These are phyloP conservation scores for Nycticryphes semicollaris DNA, from an alignment of 2,113 vertebrate species.

Conservation along the genomic window DNA sequence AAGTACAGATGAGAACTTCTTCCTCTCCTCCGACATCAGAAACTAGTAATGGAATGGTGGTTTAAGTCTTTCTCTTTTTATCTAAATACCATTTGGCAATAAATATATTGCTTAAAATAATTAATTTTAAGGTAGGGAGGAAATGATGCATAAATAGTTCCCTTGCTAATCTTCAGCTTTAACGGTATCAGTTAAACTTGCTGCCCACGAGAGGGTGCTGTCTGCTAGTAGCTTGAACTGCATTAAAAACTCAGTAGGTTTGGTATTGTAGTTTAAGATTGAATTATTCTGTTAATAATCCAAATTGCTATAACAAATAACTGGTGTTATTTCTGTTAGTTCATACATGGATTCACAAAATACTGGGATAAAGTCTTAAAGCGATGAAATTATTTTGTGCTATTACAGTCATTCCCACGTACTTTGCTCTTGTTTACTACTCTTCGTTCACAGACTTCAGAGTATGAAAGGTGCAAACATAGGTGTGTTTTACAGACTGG, in stretches of 20 bases:
- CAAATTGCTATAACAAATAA: not conserved
- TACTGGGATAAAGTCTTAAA: not conserved
- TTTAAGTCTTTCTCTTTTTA: not conserved
- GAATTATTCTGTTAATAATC: not conserved
- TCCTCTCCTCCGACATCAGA: not conserved
- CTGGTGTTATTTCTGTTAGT: not conserved
- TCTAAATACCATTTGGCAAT: not conserved
- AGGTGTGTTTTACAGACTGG: not conserved
- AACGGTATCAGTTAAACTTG: not conserved
- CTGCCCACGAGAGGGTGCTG: constrained; percentile 72
- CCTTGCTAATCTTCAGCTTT: not conserved
- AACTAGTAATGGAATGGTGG: not conserved
- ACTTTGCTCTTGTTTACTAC: not conserved
- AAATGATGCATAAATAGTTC: not conserved
- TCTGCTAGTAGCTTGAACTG: constrained; percentile 56
- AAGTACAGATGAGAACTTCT: not conserved
- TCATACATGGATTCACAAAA: not conserved
- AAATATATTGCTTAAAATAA: not conserved
- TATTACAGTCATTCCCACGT: not conserved
- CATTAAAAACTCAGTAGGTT: not conserved
- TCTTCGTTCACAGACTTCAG: not conserved
- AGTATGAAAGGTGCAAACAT: not conserved
- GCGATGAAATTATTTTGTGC: not conserved
- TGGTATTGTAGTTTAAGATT: not conserved
- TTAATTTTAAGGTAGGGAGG: not conserved